Evolutionary conservation across 2,797 vertebrate genomes (phyloP).

Genomic region (Poeciliopsis paucimaculata): DNA sequence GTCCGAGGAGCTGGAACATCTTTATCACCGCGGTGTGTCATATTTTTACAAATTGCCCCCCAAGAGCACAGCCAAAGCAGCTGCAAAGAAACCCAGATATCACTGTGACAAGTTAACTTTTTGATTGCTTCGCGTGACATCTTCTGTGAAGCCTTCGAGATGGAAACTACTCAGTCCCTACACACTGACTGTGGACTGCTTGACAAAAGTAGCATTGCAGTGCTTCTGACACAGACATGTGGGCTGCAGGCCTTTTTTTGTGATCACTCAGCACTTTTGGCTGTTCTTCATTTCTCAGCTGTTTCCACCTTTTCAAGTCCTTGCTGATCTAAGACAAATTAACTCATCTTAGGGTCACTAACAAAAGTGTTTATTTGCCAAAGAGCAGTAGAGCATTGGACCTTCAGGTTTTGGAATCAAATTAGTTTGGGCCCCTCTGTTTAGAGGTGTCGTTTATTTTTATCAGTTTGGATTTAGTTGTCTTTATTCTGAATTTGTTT

Average conservation of each 20-base stretch:
- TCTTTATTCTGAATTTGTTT: conserved; percentile 23
- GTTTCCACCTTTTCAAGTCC: conserved; percentile 54
- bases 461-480: conserved; percentile 29
- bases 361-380: conserved; percentile 64
- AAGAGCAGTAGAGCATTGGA: conserved; percentile 43
- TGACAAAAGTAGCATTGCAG: conserved; percentile 67
- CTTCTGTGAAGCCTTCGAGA: conserved; percentile 48
- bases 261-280: conserved; percentile 73
- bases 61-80: conserved; percentile 32
- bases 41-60: conserved; percentile 42
- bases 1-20: conserved; percentile 14
- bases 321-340: conserved; percentile 68
- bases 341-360: conserved; percentile 41
- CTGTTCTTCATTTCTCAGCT: conserved; percentile 67
- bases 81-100: conserved; percentile 39
- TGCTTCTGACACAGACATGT: conserved; percentile 65
- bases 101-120: conserved; percentile 53
- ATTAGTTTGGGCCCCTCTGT: conserved; percentile 54
- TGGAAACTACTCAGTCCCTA: conserved; percentile 46
- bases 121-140: conserved; percentile 56
- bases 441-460: conserved; percentile 56
- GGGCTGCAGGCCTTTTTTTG: conserved; percentile 62
- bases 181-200: conserved; percentile 40
- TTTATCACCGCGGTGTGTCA: conserved; percentile 37
- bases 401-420: conserved; percentile 55